Evolutionary conservation across 2,113 vertebrate genomes (phyloP), one percentile per base, ranked within the genome.

Genomic region (Chunga burmeisteri): DNA sequence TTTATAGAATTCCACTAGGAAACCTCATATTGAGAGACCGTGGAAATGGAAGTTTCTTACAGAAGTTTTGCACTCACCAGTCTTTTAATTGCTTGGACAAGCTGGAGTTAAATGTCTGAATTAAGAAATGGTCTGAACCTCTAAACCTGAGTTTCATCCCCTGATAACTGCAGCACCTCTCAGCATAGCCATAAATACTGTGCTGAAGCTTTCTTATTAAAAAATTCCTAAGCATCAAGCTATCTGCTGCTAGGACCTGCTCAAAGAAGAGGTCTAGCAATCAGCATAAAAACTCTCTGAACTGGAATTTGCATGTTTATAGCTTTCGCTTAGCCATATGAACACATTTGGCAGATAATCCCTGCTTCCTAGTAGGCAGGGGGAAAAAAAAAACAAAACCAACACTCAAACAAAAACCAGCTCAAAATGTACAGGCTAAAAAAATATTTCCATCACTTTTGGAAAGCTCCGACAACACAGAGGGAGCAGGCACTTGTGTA

Each of bases 291-390:
- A 88, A 61, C 49, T 63, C 21, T 40, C 81, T 81, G 77, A 72
- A 68, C 77, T 52, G 61, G 66, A 90, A 84, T 97, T 52, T 87
- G 74, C 79, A 86, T 58, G 73, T 49, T 80, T 72, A 52, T 56
- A 65, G 56, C 44, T 93, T 85, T 87, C 2, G 4, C 74, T 88
- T 36, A 56, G 53, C 36, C 34, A 16, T 0, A 22, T 1, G 58
- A 93, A 77, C 53, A n/a, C 58, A 15, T 58, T 49, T 75, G 75
- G 52, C 19, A 67, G 86, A 59, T 52, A 75, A 94, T 53, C 49
- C 67, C 25, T 22, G 36, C 87, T 72, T 67, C 86, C 47, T 66
- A 34, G 44, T 2, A 84, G 72, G 82, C 38, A 58, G 49, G 14
- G 4, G 17, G 30, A 38, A 30, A 46, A 40, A 77, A 74, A 49